Evolutionary conservation across 2,888 invertebrate species (phyloP).

Genomic region (Mimas tiliae): DNA sequence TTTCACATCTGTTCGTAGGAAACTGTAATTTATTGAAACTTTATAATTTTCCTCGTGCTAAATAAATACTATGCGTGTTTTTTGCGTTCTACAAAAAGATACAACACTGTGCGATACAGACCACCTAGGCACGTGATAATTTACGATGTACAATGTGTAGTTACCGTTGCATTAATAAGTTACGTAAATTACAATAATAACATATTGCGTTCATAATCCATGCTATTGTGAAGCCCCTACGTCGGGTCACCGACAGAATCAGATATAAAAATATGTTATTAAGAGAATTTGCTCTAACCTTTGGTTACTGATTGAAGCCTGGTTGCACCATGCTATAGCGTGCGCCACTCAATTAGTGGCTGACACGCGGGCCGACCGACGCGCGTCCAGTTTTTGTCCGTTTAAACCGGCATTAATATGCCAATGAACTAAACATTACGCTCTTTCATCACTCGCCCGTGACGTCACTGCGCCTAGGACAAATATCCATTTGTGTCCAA

Average conservation of each 20-base stretch:
- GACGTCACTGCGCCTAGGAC: slow-evolving; percentile 39
- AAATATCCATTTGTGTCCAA: slow-evolving; percentile 17
- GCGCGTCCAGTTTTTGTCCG: slow-evolving; percentile 73
- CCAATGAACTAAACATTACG: slow-evolving; percentile 66
- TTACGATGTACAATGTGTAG: slow-evolving; percentile 1
- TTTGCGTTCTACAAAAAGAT: slow-evolving; percentile 7
- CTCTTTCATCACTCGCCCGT: slow-evolving; percentile 56
- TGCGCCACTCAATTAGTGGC: slow-evolving; percentile 77
- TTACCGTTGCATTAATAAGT: background rate
- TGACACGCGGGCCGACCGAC: slow-evolving; percentile 70
- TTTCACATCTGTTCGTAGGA: slow-evolving; percentile 15
- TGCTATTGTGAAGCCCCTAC: slow-evolving; percentile 34
- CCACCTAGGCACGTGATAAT: slow-evolving; percentile 23
- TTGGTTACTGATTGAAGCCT: slow-evolving; percentile 49
- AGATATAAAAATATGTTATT: slow-evolving; percentile 45
- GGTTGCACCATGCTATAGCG: slow-evolving; percentile 70
- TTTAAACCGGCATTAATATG: slow-evolving; percentile 71
- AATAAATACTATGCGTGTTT: slow-evolving; percentile 9
- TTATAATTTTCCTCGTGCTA: slow-evolving; percentile 1
- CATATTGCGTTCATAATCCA: slow-evolving; percentile 32
- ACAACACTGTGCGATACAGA: slow-evolving; percentile 2
- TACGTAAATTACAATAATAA: slow-evolving; percentile 34
- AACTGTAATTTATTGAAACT: slow-evolving; percentile 3
- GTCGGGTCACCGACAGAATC: slow-evolving; percentile 34
- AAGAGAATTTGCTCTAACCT: slow-evolving; percentile 67